Percentiles rank a stretch among this genome's conserved stretches.
phyloP scores from a whole-genome alignment of 2,888 invertebrate species.

The Alitta virens region DNA sequence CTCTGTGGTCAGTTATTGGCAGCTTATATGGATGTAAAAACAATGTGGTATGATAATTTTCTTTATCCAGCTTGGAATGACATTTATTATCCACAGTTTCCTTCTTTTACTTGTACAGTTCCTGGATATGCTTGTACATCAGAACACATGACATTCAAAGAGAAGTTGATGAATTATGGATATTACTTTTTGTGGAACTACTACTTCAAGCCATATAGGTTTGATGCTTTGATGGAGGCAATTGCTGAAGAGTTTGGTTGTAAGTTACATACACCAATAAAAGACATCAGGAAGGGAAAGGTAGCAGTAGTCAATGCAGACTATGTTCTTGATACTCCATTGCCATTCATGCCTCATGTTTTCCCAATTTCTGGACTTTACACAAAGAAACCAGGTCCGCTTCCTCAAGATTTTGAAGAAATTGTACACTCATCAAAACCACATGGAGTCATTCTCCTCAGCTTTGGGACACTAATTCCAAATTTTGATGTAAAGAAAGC shows the following conservation, averaged over 20 bases:
- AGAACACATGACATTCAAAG: slow-evolving; percentile 23
- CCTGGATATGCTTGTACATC: slow-evolving; percentile 27
- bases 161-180: slow-evolving; percentile 23
- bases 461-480: slow-evolving; percentile 26
- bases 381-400: slow-evolving; percentile 12
- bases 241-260: no score
- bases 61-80: slow-evolving; percentile 26
- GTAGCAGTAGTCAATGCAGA: slow-evolving; percentile 27
- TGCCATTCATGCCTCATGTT: slow-evolving; percentile 28
- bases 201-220: slow-evolving; percentile 21
- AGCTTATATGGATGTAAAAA: slow-evolving; percentile 28
- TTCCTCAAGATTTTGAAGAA: slow-evolving; percentile 16
- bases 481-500: slow-evolving; percentile 21
- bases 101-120: slow-evolving; percentile 29
- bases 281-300: slow-evolving; percentile 19
- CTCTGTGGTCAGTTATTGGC: slow-evolving; percentile 28
- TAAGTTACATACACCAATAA: no score
- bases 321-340: slow-evolving; percentile 29
- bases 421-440: slow-evolving; percentile 22
- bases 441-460: slow-evolving; percentile 25
- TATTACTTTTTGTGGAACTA: slow-evolving; percentile 27
- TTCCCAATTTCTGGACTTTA: slow-evolving; percentile 29
- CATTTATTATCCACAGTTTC: slow-evolving; percentile 28
- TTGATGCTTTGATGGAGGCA: slow-evolving; percentile 24
- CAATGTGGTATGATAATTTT: slow-evolving; percentile 25